Percentiles rank a stretch among this genome's conserved stretches.
Conservation (phyloP, 2,888 invertebrate genomes). For the Torymus auratus region DNA sequence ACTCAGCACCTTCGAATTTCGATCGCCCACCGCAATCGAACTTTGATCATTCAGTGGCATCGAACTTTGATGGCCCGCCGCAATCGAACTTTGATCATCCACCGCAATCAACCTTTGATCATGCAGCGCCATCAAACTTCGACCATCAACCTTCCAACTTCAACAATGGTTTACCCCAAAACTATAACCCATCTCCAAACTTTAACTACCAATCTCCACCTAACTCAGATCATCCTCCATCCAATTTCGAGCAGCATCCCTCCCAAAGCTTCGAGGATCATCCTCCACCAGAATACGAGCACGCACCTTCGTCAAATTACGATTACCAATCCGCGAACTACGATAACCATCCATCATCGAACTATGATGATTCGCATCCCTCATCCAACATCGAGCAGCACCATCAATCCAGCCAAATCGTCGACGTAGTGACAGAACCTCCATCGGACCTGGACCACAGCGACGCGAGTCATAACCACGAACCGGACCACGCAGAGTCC, state of each 20-base stretch:
- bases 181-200: constrained; percentile 3
- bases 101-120: too few relatives aligned
- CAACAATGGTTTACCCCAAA: too few relatives aligned
- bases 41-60: too few relatives aligned
- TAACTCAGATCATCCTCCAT: constrained; percentile 1
- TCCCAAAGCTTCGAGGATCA: constrained; percentile 31
- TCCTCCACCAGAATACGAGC: background rate
- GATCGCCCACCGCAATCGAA: too few relatives aligned
- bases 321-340: constrained; percentile 8
- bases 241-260: constrained; percentile 14
- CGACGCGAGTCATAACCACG: constrained; percentile 2
- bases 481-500: constrained; percentile 50
- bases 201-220: constrained; percentile 17
- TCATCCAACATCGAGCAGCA: constrained; percentile 32
- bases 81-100: too few relatives aligned
- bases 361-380: constrained; percentile 23
- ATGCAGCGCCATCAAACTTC: too few relatives aligned
- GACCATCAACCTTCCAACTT: too few relatives aligned
- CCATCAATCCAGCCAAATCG: constrained; percentile 37
- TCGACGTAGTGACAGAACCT: constrained; percentile 24
- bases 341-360: background rate
- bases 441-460: constrained; percentile 13
- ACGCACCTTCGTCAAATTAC: background rate
- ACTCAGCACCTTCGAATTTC: too few relatives aligned
- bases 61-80: too few relatives aligned